Conservation (phyloP, 2,888 invertebrate genomes). For the Eupelmus urozonus region DNA sequence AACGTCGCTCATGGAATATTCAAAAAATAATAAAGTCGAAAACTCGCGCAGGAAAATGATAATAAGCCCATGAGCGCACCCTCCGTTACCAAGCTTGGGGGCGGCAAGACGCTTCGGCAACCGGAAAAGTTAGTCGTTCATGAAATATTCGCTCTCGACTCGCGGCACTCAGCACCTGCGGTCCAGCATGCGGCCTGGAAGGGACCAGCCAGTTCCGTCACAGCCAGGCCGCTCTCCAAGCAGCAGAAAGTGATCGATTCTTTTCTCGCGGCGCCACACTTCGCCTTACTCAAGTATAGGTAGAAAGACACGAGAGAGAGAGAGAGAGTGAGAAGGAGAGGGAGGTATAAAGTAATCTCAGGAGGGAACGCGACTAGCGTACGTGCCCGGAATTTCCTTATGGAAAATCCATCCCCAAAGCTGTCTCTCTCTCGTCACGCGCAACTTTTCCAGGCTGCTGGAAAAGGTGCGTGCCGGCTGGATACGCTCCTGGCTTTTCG, state of each 20-base stretch:
- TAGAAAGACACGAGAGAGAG: not conserved
- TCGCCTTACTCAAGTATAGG: not conserved
- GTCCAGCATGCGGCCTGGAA: not conserved
- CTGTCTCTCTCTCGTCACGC: slow-evolving; percentile 9
- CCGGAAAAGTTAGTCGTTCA: slow-evolving; percentile 29
- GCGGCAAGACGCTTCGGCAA: not conserved
- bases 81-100: not conserved
- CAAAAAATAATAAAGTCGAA: slow-evolving; percentile 19
- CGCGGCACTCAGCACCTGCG: slow-evolving; percentile 1
- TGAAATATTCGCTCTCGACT: slow-evolving; percentile 26
- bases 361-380: slow-evolving; percentile 9
- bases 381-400: slow-evolving; percentile 31
- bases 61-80: slow-evolving; percentile 3
- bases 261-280: not conserved
- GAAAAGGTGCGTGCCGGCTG: too few species aligned
- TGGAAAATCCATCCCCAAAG: not conserved
- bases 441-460: not conserved
- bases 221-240: not conserved
- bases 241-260: slow-evolving; percentile 55
- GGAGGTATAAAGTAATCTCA: slow-evolving; percentile 37
- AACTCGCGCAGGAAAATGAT: slow-evolving; percentile 16
- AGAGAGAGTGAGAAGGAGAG: too few species aligned
- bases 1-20: slow-evolving; percentile 16
- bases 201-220: not conserved
- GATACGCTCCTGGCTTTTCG: not conserved